These are phyloP conservation scores for Acrobasis consociella DNA, from an alignment of 2,888 invertebrate species.

Conservation along the genomic window DNA sequence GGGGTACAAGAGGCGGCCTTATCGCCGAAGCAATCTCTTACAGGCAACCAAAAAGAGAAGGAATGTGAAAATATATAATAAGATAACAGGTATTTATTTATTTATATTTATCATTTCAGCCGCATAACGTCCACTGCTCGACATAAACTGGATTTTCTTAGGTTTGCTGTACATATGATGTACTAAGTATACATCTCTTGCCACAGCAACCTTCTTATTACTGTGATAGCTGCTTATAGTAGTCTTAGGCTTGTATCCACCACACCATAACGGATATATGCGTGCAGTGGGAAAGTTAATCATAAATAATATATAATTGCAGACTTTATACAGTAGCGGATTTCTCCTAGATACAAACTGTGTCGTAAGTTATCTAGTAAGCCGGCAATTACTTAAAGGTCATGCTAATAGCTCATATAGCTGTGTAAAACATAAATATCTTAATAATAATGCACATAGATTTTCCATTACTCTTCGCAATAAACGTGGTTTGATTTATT, in stretches of 20 bases:
- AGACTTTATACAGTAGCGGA: neutral
- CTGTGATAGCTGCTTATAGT: neutral
- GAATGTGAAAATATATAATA: too few species aligned
- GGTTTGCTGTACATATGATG: too few species aligned
- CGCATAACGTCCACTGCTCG: too few species aligned
- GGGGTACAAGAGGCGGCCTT: too few species aligned
- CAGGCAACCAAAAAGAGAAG: too few species aligned
- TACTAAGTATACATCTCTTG: too few species aligned
- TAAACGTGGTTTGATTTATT: too few species aligned
- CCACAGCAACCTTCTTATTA: neutral
- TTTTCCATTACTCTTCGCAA: neutral
- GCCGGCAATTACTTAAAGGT: too few species aligned
- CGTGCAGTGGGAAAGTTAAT: neutral
- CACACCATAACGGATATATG: constrained; percentile 4
- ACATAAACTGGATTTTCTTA: too few species aligned
- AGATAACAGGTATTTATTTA: too few species aligned
- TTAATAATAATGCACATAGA: neutral
- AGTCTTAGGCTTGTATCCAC: neutral
- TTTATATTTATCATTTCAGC: too few species aligned
- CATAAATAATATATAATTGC: constrained; percentile 8
- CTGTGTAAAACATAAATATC: neutral
- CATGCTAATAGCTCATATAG: neutral
- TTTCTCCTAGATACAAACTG: neutral
- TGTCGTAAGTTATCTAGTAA: constrained; percentile 6
- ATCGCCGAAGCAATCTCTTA: too few species aligned